These are phyloP conservation scores for Pseudomyrmex gracilis DNA, from an alignment of 1,140 invertebrate species.

Conservation along the genomic window DNA sequence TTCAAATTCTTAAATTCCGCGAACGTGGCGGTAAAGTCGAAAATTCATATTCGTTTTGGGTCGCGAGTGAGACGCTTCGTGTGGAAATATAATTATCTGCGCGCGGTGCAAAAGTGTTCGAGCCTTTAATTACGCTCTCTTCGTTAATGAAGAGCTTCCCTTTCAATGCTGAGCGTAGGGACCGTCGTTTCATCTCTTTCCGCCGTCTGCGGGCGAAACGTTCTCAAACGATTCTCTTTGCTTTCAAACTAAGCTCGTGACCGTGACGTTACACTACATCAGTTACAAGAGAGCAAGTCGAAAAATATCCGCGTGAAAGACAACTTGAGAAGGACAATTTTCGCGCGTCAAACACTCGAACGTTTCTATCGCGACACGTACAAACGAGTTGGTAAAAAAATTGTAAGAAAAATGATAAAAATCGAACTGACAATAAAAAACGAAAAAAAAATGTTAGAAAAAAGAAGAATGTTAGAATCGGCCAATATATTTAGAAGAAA, in stretches of 20 bases:
- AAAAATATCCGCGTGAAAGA: slow-evolving; percentile 13
- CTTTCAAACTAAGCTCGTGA: not conserved
- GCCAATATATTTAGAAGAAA: too few relatives aligned
- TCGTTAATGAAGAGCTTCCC: slow-evolving; percentile 32
- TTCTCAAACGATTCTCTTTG: slow-evolving; percentile 12
- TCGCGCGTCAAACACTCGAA: not conserved
- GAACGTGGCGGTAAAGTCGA: slow-evolving; percentile 28
- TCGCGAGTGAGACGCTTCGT: not conserved
- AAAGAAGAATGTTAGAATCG: too few relatives aligned
- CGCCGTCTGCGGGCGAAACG: not conserved
- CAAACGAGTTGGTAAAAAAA: not conserved
- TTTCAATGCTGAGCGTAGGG: not conserved
- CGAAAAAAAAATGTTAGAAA: too few relatives aligned
- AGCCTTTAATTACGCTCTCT: slow-evolving; percentile 50
- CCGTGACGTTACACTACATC: not conserved
- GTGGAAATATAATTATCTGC: slow-evolving; percentile 42
- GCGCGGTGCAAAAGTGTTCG: slow-evolving; percentile 24
- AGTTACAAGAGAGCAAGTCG: slow-evolving; percentile 13
- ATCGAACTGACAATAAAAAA: too few relatives aligned
- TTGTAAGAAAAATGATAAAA: too few relatives aligned
- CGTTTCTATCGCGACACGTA: not conserved
- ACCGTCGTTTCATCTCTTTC: slow-evolving; percentile 22
- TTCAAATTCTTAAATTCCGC: slow-evolving; percentile 44
- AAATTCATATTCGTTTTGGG: slow-evolving; percentile 19
- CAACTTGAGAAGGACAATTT: slow-evolving; percentile 1